Conservation (phyloP, 2,888 invertebrate species). For the Drosophila phalerata region DNA sequence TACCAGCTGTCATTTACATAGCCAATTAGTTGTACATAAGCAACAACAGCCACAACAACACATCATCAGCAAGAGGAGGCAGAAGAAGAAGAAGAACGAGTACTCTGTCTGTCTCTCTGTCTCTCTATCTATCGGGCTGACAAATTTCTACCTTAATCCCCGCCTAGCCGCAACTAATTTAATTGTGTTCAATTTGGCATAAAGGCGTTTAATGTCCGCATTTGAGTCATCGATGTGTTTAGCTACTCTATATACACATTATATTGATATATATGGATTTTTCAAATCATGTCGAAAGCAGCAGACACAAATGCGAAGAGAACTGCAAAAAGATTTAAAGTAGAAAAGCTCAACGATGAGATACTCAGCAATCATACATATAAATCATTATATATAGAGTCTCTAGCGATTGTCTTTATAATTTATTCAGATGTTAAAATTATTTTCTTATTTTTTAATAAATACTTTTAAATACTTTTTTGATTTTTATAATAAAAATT, state of each 20-base stretch:
- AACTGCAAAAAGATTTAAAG: neutral
- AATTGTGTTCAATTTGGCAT: constrained; percentile 80
- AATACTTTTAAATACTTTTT: no score
- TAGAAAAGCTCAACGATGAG: neutral
- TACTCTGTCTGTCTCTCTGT: neutral
- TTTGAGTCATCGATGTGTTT: constrained; percentile 3
- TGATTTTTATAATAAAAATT: no score
- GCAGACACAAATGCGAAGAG: constrained; percentile 22
- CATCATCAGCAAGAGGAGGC: constrained; percentile 15
- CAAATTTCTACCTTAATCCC: constrained; percentile 68
- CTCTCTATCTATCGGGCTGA: neutral
- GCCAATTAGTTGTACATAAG: constrained; percentile 76
- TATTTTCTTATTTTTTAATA: no score
- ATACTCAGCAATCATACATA: neutral
- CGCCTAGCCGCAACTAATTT: constrained; percentile 76
- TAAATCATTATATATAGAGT: no score
- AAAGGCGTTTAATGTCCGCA: constrained; percentile 68
- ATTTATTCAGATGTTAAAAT: no score
- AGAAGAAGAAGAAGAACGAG: constrained; percentile 21
- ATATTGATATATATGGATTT: constrained; percentile 37
- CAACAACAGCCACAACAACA: constrained; percentile 41
- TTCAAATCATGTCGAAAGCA: constrained; percentile 35
- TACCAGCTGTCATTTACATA: constrained; percentile 74
- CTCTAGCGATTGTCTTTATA: no score
- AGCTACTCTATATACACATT: constrained; percentile 9